Base-by-base conservation (phyloP, 2,888 invertebrate species). In the Xylota segnis region DNA sequence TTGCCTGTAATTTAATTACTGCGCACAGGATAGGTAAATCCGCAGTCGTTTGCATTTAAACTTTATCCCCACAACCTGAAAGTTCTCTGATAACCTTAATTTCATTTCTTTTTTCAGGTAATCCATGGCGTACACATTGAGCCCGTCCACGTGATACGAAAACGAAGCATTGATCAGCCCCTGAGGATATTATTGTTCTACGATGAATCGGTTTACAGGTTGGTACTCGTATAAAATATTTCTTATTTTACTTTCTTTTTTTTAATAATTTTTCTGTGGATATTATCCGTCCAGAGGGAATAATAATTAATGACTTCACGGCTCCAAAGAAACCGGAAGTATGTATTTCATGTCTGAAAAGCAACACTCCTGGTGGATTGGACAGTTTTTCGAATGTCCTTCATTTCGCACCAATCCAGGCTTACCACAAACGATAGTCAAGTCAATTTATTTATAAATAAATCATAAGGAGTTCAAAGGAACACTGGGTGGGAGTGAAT, bases 131-230 rank as follows among this genome's bases (percentile, higher is more conserved):
- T 96, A 4, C 96, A 96, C 90, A 95, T 97, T 89, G 97, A 97
- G 89, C 95, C 96, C 10, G 94, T 94, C 6, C 97, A 97, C 90
- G 92, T 96, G 87, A 95, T 97, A 90, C 95, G 94, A 90, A 97
- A 96, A 90, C 93, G 97, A 83, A 97, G 96, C 90, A 94, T 96
- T 89, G 95, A 95, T 92, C 97, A 97, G 90, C 96, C 96, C 0
- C 93, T 98, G 88, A 94, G 97, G 90, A 97, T 98, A 89, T 94
- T 97, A 87, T 94, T 98, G 88, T 95, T 95, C 90, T 98, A 98
- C 90, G 98, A 98, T 91, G 95, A 96, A 88, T 97, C 97, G 90
- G 97, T 98, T 58, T 96, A 96, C 93, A 96, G 96, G 97, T 97
- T 91, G 94, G 95, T 91, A 47, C n/a, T n/a, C n/a, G n/a, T n/a